Conservation (phyloP, 2,888 invertebrate genomes). For the Lampropteryx suffumata region DNA sequence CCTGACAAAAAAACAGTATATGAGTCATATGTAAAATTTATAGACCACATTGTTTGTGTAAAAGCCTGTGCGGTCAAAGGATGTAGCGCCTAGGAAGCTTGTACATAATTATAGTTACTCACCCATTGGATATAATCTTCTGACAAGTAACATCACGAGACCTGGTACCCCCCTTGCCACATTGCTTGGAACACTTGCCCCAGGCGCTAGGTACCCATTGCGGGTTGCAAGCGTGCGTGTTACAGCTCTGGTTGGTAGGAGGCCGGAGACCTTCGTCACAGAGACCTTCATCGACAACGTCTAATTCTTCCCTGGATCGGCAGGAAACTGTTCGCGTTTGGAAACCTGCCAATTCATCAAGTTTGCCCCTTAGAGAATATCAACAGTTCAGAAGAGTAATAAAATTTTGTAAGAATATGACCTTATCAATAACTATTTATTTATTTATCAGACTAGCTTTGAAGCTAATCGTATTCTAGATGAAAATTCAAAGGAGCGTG, state of each 20-base stretch:
- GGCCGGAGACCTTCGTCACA: slow-evolving; percentile 92
- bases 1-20: too few relatives aligned
- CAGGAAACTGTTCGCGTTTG: slow-evolving; percentile 92
- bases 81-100: too few relatives aligned
- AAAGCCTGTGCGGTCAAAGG: too few relatives aligned
- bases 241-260: slow-evolving; percentile 87
- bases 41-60: too few relatives aligned
- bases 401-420: too few relatives aligned
- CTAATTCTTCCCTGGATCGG: slow-evolving; percentile 87
- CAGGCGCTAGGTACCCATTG: slow-evolving; percentile 91
- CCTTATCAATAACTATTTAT: too few relatives aligned
- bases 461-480: too few relatives aligned
- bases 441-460: too few relatives aligned
- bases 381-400: too few relatives aligned
- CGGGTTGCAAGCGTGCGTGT: slow-evolving; percentile 89
- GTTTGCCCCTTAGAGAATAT: too few relatives aligned
- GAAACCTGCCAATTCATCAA: slow-evolving; percentile 65
- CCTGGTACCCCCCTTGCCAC: slow-evolving; percentile 89
- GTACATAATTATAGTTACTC: slow-evolving; percentile 27
- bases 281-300: slow-evolving; percentile 87
- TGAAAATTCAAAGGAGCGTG: too few relatives aligned
- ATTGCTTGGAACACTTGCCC: slow-evolving; percentile 91
- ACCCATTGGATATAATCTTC: slow-evolving; percentile 89
- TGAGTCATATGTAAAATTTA: too few relatives aligned
- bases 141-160: slow-evolving; percentile 90